Conservation (phyloP, 2,797 vertebrate species). For the Microchirus variegatus region DNA sequence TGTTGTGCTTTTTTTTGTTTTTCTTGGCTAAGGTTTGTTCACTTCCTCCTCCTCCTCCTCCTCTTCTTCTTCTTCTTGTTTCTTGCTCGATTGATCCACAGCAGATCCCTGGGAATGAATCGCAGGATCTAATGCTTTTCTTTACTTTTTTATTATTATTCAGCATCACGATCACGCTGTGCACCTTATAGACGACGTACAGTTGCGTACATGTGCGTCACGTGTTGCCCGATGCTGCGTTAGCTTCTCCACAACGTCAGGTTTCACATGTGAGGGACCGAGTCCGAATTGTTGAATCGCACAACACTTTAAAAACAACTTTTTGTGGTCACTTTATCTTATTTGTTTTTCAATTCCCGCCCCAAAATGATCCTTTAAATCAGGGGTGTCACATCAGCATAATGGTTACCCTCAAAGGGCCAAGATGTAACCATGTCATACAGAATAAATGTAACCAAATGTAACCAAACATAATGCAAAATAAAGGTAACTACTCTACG, state of each 20-base stretch:
- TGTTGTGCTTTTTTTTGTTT: slow-evolving; percentile 24
- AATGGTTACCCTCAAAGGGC: no score
- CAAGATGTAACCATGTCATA: no score
- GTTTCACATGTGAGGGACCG: background rate
- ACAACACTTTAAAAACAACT: background rate
- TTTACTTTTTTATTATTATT: slow-evolving; percentile 20
- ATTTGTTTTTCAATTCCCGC: background rate
- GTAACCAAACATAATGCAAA: no score
- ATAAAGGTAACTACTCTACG: no score
- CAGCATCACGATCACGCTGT: slow-evolving; percentile 34
- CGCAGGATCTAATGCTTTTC: slow-evolving; percentile 35
- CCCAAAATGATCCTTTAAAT: slow-evolving; percentile 20
- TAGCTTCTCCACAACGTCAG: slow-evolving; percentile 9
- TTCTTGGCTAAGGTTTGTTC: slow-evolving; percentile 31
- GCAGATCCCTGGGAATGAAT: slow-evolving; percentile 47
- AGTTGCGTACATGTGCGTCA: slow-evolving; percentile 19
- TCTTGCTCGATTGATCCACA: slow-evolving; percentile 44
- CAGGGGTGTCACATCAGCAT: no score
- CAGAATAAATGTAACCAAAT: no score
- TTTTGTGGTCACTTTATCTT: background rate
- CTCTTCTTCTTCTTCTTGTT: slow-evolving; percentile 31
- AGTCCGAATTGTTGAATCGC: background rate
- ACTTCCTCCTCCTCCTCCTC: slow-evolving; percentile 23
- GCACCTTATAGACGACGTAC: slow-evolving; percentile 18
- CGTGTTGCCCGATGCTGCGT: slow-evolving; percentile 17